Percentiles rank a stretch among this genome's conserved stretches.
Conservation (phyloP, 2,113 vertebrate species). For the Laticauda colubrina region DNA sequence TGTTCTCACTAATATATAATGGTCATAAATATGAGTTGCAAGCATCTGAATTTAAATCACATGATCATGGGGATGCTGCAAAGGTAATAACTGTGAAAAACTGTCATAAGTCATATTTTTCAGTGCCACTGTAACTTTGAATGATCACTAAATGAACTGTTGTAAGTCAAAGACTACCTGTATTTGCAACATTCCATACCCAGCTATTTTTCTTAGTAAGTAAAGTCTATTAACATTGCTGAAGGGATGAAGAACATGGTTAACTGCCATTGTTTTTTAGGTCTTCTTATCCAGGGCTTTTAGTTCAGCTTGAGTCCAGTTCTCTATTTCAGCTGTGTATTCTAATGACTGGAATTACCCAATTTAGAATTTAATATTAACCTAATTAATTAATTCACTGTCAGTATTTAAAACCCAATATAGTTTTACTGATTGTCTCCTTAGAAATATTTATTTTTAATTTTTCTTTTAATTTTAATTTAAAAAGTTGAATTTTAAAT, state of each 20-base stretch:
- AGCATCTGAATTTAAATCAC: too few species aligned
- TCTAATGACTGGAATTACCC: not conserved
- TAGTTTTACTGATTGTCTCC: not conserved
- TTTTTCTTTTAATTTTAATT: not conserved
- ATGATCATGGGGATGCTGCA: too few species aligned
- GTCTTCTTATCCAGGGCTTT: not conserved
- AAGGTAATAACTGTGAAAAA: too few species aligned
- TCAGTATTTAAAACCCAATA: not conserved
- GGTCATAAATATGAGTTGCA: too few species aligned
- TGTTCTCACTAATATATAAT: too few species aligned
- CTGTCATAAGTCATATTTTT: too few species aligned
- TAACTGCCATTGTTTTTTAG: not conserved
- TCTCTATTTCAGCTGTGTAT: not conserved
- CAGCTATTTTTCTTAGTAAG: not conserved
- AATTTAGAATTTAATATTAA: not conserved
- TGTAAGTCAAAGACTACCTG: too few species aligned
- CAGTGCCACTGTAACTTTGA: too few species aligned
- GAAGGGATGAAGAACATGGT: not conserved
- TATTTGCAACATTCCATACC: not conserved
- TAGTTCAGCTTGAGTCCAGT: not conserved
- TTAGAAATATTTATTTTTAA: not conserved
- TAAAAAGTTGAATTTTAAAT: not conserved
- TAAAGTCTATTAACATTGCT: not conserved
- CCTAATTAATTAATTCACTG: not conserved
- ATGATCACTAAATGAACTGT: too few species aligned